phyloP scores from a whole-genome alignment of 2,888 invertebrate species.

The Melanostoma scalare region DNA sequence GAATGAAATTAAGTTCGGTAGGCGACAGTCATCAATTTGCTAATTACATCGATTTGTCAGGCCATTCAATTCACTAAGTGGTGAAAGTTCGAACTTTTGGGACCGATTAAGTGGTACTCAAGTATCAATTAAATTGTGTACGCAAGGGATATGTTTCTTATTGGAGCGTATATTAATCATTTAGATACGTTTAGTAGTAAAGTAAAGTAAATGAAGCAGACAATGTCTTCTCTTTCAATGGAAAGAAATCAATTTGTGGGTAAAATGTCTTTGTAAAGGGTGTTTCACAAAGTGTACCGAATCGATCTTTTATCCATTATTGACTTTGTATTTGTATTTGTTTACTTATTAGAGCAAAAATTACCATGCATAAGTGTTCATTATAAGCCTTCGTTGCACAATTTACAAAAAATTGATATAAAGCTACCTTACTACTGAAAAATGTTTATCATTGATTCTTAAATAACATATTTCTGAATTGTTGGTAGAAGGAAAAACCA shows the following conservation, averaged over 20 bases:
- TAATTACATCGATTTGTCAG: slow-evolving; percentile 66
- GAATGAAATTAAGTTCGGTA: slow-evolving; percentile 47
- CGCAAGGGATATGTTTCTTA: slow-evolving; percentile 49
- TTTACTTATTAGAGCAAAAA: too few species aligned
- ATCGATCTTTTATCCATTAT: too few species aligned
- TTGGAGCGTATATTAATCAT: slow-evolving; percentile 43
- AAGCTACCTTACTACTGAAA: too few species aligned
- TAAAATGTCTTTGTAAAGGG: background rate
- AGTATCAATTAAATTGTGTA: slow-evolving; percentile 47
- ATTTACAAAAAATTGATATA: too few species aligned
- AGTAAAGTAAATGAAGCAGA: background rate
- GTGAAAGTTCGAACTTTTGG: slow-evolving; percentile 54
- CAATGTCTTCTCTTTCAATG: background rate
- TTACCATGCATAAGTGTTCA: too few species aligned
- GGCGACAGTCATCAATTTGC: slow-evolving; percentile 65
- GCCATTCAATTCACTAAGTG: slow-evolving; percentile 24
- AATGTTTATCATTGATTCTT: too few species aligned
- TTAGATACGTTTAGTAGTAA: slow-evolving; percentile 23
- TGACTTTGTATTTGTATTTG: too few species aligned
- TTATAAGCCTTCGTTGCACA: too few species aligned
- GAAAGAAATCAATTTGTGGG: slow-evolving; percentile 11
- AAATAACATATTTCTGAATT: too few species aligned
- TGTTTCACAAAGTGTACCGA: background rate
- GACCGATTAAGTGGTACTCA: slow-evolving; percentile 56
- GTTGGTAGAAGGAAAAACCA: too few species aligned